These are phyloP conservation scores for Resseliella maxima DNA, from an alignment of 2,888 invertebrate species.

Conservation along the genomic window DNA sequence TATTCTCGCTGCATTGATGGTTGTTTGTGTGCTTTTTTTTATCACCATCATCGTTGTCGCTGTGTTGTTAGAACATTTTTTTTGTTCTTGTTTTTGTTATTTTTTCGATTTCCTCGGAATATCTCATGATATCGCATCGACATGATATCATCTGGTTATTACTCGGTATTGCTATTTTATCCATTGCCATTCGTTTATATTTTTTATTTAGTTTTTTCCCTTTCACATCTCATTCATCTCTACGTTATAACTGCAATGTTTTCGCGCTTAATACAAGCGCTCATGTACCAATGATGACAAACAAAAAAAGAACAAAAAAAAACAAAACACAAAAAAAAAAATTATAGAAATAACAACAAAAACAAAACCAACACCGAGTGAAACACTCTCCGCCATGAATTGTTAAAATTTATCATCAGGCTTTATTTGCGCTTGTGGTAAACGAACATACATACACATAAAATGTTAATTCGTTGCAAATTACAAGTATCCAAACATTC, in stretches of 20 bases:
- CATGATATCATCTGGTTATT: conserved; percentile 15
- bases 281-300: not conserved
- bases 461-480: not conserved
- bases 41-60: too few relatives aligned
- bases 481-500: not conserved
- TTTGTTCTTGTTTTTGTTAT: too few relatives aligned
- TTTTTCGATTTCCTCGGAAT: not conserved
- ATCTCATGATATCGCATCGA: conserved; percentile 1
- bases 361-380: too few relatives aligned
- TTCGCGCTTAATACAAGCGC: not conserved
- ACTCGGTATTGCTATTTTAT: not conserved
- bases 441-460: not conserved
- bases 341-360: too few relatives aligned
- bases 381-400: not conserved
- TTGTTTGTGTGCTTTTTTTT: not conserved
- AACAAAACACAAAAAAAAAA: too few relatives aligned
- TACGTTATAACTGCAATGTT: not conserved
- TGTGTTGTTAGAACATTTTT: not conserved
- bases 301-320: too few relatives aligned
- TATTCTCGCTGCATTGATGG: not conserved
- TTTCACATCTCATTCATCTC: not conserved
- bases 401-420: not conserved
- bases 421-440: not conserved
- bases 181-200: too few relatives aligned
- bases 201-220: not conserved